Evolutionary conservation across 1,140 invertebrate genomes (phyloP), one percentile per base, ranked within the genome.

Genomic region (Philotrypesis tridentata): DNA sequence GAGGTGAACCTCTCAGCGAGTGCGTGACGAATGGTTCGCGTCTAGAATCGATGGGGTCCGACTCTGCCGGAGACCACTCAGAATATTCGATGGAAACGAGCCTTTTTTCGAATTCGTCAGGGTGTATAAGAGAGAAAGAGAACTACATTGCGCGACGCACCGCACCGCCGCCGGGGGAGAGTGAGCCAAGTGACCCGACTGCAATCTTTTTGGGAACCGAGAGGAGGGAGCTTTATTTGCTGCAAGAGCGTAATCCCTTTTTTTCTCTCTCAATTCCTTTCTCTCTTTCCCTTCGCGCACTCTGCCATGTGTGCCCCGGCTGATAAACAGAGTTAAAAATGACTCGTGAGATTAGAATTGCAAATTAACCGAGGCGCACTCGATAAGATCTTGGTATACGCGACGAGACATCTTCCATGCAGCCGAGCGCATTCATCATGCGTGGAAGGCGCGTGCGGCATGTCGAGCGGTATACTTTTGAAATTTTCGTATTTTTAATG

Each of bases 1-100:
- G 88, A 87, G 86, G 85, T 87, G 83, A 88, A 89, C 87, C 89
- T 92, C 88, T 91, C 90, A 89, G 87, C 90, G 87, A 91, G 87
- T 89, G 87, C 88, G 90, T 92, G 90, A 92, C 91, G 91, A 91
- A 92, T 92, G 90, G 88, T 87, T 82, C 86, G 86, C 88, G 89
- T 88, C 88, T 87, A 83, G 85, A 86, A 88, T 86, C 85, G 85
- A 85, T 86, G 84, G 84, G 85, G 86, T 85, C 84, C 83, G 85
- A 86, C 83, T 87, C 4, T 82, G 60, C 29, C 72, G 40, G 29
- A 40, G 87, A 85, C 84, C 84, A 85, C 85, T 86, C 78, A 84
- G 87, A 89, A 91, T 89, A 91, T 89, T 89, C 86, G 87, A 91
- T 88, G 86, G 87, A 86, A 86, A 85, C 84, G 86, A 86, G 86